Percentiles rank a stretch among this genome's conserved stretches.
Conservation (phyloP, 2,888 invertebrate species). For the Mellilla xanthometata region DNA sequence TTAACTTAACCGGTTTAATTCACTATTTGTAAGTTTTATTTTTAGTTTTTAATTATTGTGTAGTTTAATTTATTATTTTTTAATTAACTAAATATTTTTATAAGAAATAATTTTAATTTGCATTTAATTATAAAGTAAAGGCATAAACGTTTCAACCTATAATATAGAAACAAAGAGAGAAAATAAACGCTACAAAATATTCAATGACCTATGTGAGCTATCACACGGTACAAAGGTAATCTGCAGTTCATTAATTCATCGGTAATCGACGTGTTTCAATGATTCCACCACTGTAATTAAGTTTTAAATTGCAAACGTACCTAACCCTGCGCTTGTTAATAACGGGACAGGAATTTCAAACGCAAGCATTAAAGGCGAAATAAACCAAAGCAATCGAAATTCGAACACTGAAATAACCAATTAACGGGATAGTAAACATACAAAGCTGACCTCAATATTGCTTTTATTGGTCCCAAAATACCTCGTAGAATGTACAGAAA, state of each 20-base stretch:
- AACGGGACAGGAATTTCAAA: not conserved
- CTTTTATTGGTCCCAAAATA: constrained; percentile 20
- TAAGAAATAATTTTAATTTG: too few species aligned
- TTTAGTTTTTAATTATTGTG: too few species aligned
- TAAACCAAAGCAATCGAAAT: not conserved
- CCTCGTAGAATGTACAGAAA: constrained; percentile 16
- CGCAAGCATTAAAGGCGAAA: too few species aligned
- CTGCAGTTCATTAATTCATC: constrained; percentile 4
- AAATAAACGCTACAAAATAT: constrained; percentile 3
- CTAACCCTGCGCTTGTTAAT: not conserved
- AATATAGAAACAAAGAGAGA: not conserved
- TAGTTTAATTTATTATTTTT: too few species aligned
- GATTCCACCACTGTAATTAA: constrained; percentile 1
- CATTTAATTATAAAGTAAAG: too few species aligned
- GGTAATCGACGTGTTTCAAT: constrained; percentile 3
- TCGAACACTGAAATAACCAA: constrained; percentile 16
- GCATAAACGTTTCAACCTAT: too few species aligned
- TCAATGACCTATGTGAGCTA: constrained; percentile 1
- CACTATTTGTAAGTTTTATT: too few species aligned
- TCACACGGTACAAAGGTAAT: constrained; percentile 1
- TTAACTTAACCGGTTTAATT: too few species aligned
- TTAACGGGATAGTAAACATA: constrained; percentile 19
- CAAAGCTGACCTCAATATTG: constrained; percentile 14
- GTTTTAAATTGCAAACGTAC: not conserved
- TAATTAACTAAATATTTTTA: too few species aligned